Percentiles rank a stretch among this genome's conserved stretches.
Evolutionary conservation across 2,888 invertebrate species (phyloP).

Genomic region (Sialis lutaria): DNA sequence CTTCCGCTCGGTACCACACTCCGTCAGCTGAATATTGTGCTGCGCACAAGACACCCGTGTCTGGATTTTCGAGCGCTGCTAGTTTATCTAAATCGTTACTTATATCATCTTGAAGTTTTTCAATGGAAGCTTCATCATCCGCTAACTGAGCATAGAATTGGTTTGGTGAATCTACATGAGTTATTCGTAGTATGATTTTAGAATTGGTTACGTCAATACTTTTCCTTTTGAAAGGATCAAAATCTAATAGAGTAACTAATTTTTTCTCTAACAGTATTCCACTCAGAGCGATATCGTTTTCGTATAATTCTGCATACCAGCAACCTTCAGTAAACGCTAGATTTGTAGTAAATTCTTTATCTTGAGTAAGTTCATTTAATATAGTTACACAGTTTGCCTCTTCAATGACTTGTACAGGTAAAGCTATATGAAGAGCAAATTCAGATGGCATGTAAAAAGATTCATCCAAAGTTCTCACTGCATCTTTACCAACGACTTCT

Average conservation of each 20-base stretch:
- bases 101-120: conserved; percentile 42
- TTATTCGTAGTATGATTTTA: conserved; percentile 30
- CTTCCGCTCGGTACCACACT: conserved; percentile 82
- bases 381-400: conserved; percentile 23
- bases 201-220: conserved; percentile 15
- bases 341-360: conserved; percentile 31
- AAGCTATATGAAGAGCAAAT: conserved; percentile 17
- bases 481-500: conserved; percentile 32
- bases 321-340: conserved; percentile 29
- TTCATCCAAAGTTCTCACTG: conserved; percentile 15
- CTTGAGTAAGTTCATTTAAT: conserved; percentile 27
- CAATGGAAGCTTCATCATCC: conserved; percentile 35
- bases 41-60: conserved; percentile 45
- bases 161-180: conserved; percentile 58
- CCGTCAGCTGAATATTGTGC: conserved; percentile 72
- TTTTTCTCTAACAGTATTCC: conserved; percentile 28
- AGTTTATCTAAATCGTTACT: conserved; percentile 36
- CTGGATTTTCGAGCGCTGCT: conserved; percentile 34
- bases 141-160: conserved; percentile 57
- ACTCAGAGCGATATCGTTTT: conserved; percentile 32
- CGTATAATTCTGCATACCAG: conserved; percentile 34
- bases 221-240: conserved; percentile 3
- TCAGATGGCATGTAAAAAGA: conserved; percentile 18
- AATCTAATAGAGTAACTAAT: conserved; percentile 11
- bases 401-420: conserved; percentile 13